Evolutionary conservation across 2,797 vertebrate genomes (phyloP).

Genomic region (Thamnophis elegans): DNA sequence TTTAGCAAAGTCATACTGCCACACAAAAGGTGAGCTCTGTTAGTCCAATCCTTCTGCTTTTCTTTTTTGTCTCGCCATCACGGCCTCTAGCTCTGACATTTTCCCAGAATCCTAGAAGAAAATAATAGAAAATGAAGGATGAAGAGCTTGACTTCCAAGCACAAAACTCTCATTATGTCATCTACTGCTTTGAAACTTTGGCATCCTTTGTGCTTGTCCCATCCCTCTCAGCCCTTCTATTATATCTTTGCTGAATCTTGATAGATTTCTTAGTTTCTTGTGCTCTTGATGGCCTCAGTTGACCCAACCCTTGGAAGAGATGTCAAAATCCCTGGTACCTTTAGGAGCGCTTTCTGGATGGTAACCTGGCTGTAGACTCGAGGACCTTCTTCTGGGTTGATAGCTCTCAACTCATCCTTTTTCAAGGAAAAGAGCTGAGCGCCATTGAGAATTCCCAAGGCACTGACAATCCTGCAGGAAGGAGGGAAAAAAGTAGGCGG

Average conservation of each 20-base stretch:
- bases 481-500: too few relatives aligned
- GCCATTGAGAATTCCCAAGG: slow-evolving; percentile 78
- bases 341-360: slow-evolving; percentile 82
- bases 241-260: not conserved
- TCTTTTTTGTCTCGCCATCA: slow-evolving; percentile 89
- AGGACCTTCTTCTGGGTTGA: slow-evolving; percentile 78
- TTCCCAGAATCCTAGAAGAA: slow-evolving; percentile 75
- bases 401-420: slow-evolving; percentile 72
- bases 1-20: not conserved
- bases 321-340: slow-evolving; percentile 68
- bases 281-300: not conserved
- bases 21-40: not conserved
- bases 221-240: too few relatives aligned
- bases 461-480: slow-evolving; percentile 75
- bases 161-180: not conserved
- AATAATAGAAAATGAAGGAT: not conserved
- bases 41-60: slow-evolving; percentile 74
- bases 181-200: not conserved
- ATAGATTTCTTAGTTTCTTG: not conserved
- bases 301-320: not conserved
- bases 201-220: not conserved
- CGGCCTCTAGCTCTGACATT: slow-evolving; percentile 80
- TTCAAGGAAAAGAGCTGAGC: slow-evolving; percentile 75
- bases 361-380: slow-evolving; percentile 87
- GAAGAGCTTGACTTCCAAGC: not conserved